Base-by-base conservation (phyloP, 2,888 invertebrate genomes). In the Chelonus formosanus region DNA sequence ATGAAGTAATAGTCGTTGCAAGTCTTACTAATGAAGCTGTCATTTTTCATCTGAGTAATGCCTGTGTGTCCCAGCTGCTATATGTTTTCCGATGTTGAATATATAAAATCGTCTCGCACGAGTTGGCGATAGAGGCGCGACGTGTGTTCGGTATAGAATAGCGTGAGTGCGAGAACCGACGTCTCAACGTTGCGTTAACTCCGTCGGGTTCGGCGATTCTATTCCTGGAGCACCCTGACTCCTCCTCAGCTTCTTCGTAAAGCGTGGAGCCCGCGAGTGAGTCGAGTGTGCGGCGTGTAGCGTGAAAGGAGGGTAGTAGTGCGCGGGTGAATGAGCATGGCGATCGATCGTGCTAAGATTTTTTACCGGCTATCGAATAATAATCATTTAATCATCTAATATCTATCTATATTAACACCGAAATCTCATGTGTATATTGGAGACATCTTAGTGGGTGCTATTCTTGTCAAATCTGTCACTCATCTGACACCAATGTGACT, bases 151-250 rank as follows among this genome's bases (percentile, higher is more conserved):
- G 40, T 47, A 20, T 47, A 48, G 5, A 32, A 32, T 45, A 32
- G 35, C n/a, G 47, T 32, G 48, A 47, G 63, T 69, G 69, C 57
- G 70, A 70, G 68, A 52, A 32, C 34, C 31, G 32, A 68, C 72
- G 71, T 67, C 70, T 70, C 70, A 71, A 31, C 52, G 52, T 75
- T 73, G 70, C 74, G 73, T 73, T 72, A 71, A 67, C 62, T 63
- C 58, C 62, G 31, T 54, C 68, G 73, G 68, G 71, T 76, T 79
- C 70, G 78, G 77, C 72, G 78, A 78, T 78, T 83, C 83, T 84
- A 84, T 84, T 84, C 83, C 83, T 84, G 83, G 83, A 83, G 79
- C 80, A 76, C 74, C 74, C 78, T 78, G 78, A 80, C 80, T 80
- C 78, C 78, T 80, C 80, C 73, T 75, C 78, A 74, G 58, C 76